Base-by-base conservation (phyloP, 2,797 vertebrate species). In the Molossus molossus region DNA sequence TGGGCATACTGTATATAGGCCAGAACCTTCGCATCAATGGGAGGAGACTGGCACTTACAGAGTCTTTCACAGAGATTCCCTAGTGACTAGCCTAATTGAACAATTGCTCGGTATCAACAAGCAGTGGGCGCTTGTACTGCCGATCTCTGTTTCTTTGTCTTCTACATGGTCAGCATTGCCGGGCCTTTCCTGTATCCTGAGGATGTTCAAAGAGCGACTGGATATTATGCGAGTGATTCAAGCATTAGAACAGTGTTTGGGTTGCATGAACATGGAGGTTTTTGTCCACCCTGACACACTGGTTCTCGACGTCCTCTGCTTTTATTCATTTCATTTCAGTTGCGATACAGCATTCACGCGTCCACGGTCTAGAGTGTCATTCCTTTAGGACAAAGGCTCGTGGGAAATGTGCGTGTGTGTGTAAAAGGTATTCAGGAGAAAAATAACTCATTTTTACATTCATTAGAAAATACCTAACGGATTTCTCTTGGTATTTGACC, bases 131-230 rank as follows among this genome's bases (percentile, higher is more conserved):
- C 84, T 50, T 90, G 20, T 57, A 57, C 14, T 73, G 77, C 53
- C 96, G 86, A 70, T 70, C 17, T 45, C 50, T 53, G 20, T n/a
- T 69, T 80, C 69, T 82, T 81, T 93, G 69, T 79, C 53, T 95
- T 87, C 83, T 18, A 67, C 4, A 2, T 45, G n/a, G 45, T 77
- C 82, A 33, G 4, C 37, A 15, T 33, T 37, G 12, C 48, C 64
- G 37, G 53, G 20, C 53, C 20, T 82, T 75, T 58, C 4, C 91
- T 73, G 20, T 76, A 70, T 73, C 29, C 60, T 79, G 18, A 77
- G 81, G 18, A 67, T 45, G n/a, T 58, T 67, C 72, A 25, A 14
- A 18, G 13, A 85, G 21, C 45, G 60, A 27, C 7, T 87, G 40
- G 13, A 53, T 72, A 45, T 60, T 86, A 8, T 65, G n/a, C 27